Evolutionary conservation across 2,888 invertebrate species (phyloP).

Genomic region (Eurytoma californica): DNA sequence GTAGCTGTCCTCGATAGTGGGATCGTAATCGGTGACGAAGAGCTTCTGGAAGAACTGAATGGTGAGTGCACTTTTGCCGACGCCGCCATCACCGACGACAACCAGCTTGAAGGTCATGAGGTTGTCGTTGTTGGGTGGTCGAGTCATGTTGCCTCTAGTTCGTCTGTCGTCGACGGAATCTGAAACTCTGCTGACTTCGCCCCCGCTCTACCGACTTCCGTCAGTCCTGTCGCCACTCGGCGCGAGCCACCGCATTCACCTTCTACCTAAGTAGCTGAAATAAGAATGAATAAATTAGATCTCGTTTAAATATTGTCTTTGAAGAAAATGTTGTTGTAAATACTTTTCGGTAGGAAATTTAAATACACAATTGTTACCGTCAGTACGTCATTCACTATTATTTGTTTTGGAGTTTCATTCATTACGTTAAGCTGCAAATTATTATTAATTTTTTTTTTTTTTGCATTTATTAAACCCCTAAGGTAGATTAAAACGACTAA

Average conservation of each 20-base stretch:
- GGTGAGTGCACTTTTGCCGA: slow-evolving; percentile 97
- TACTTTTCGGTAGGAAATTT: no score
- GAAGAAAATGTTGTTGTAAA: no score
- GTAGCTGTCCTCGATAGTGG: slow-evolving; percentile 96
- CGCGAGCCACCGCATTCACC: slow-evolving; percentile 15
- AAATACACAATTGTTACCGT: no score
- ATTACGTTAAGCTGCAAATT: no score
- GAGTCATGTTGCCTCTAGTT: slow-evolving; percentile 75
- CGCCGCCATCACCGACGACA: slow-evolving; percentile 95
- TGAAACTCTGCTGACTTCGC: slow-evolving; percentile 6
- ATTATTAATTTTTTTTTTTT: no score
- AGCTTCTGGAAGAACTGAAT: slow-evolving; percentile 96
- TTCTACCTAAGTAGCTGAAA: not conserved
- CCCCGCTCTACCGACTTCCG: slow-evolving; percentile 16
- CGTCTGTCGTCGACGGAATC: slow-evolving; percentile 22
- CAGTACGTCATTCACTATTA: no score
- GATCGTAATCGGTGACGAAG: slow-evolving; percentile 96
- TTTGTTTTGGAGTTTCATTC: no score
- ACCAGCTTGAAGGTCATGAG: slow-evolving; percentile 89
- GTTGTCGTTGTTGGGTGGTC: slow-evolving; percentile 84
- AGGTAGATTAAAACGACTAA: no score
- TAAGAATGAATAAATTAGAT: no score
- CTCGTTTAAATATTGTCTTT: no score
- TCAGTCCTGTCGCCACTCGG: slow-evolving; percentile 34
- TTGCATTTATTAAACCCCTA: no score